phyloP scores from a whole-genome alignment of 2,888 invertebrate genomes.

The Trilocha varians region DNA sequence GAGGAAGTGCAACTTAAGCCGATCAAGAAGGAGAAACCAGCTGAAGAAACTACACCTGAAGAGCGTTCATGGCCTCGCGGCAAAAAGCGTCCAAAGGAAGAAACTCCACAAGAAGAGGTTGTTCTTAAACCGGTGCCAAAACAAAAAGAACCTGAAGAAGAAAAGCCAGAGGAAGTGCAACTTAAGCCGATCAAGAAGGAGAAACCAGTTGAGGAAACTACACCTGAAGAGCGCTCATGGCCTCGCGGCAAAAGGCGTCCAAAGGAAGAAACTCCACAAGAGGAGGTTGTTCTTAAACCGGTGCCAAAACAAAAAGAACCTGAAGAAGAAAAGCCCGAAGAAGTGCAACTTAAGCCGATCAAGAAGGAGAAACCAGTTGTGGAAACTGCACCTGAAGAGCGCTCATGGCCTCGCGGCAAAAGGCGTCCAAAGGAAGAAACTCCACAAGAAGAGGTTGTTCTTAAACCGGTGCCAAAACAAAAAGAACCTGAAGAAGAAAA shows the following conservation, averaged over 20 bases:
- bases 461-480: conserved; percentile 19
- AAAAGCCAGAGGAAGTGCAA: conserved; percentile 41
- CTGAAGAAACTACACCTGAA: conserved; percentile 33
- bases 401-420: conserved; percentile 38
- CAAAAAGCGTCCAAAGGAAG: too few species aligned
- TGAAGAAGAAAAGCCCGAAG: conserved; percentile 40
- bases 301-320: conserved; percentile 31
- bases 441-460: conserved; percentile 20
- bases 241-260: too few species aligned
- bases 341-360: conserved; percentile 2
- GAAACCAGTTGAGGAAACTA: conserved; percentile 25
- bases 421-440: conserved; percentile 32
- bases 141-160: conserved; percentile 20
- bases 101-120: conserved; percentile 60
- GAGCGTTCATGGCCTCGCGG: too few species aligned
- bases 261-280: conserved; percentile 14
- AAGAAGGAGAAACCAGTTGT: conserved; percentile 11
- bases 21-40: conserved; percentile 23
- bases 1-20: conserved; percentile 55
- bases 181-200: conserved; percentile 17
- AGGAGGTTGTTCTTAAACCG: conserved; percentile 40
- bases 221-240: conserved; percentile 18
- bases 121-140: conserved; percentile 50
- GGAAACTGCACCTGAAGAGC: conserved; percentile 36
- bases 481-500: neutral